Evolutionary conservation across 2,888 invertebrate species (phyloP).

Genomic region (Lissonota sp.): DNA sequence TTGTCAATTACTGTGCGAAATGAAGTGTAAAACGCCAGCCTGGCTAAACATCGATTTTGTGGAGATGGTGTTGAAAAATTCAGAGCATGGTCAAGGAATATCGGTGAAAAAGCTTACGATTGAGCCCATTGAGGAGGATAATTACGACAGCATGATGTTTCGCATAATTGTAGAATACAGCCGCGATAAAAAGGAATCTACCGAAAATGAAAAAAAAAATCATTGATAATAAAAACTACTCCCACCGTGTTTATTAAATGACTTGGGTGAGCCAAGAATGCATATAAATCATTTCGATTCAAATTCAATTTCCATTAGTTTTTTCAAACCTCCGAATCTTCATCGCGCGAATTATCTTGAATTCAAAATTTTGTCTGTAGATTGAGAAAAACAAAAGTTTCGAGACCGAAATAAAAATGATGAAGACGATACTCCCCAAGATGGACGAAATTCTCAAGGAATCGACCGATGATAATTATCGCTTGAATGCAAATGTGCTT

Average conservation of each 20-base stretch:
- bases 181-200: conserved; percentile 56
- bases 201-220: not conserved
- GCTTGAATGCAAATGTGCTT: not conserved
- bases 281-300: not conserved
- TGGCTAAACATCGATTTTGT: conserved; percentile 75
- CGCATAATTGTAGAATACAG: conserved; percentile 71
- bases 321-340: not conserved
- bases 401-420: conserved; percentile 37
- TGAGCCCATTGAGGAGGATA: conserved; percentile 77
- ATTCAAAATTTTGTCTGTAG: not conserved
- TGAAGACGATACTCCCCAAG: conserved; percentile 15
- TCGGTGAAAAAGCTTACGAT: conserved; percentile 71
- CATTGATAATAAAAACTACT: not conserved
- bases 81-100: conserved; percentile 73
- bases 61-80: conserved; percentile 72
- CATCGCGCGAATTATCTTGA: not conserved
- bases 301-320: not conserved
- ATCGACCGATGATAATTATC: not conserved
- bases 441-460: conserved; percentile 24
- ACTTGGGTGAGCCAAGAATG: not conserved
- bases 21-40: conserved; percentile 61
- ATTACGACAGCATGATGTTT: conserved; percentile 80
- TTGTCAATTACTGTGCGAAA: not conserved
- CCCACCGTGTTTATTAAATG: not conserved
- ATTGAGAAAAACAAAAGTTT: not conserved